Conservation (phyloP, 2,113 vertebrate genomes). For the Dermatemys mawii region DNA sequence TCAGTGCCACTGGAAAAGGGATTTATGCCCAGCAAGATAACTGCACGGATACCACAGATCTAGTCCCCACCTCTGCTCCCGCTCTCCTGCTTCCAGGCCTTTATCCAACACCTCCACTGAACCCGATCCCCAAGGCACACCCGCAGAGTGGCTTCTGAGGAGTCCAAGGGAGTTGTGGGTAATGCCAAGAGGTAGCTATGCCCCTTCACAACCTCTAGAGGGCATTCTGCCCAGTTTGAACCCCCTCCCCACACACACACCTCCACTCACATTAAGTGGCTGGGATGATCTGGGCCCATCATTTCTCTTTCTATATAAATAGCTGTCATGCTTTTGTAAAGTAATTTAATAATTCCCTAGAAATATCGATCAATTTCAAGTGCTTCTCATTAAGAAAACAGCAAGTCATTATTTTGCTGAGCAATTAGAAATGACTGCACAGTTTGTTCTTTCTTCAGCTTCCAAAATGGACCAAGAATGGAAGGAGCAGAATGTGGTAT, state of each 20-base stretch:
- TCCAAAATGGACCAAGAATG: rapidly evolving
- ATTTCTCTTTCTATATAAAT: not conserved
- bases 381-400: not conserved
- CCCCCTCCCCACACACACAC: not conserved
- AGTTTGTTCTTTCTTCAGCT: not conserved
- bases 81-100: not conserved
- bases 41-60: not conserved
- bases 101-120: not conserved
- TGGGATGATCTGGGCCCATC: not conserved
- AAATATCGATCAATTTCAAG: not conserved
- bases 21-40: not conserved
- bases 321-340: not conserved
- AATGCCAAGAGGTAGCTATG: not conserved
- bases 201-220: rapidly evolving
- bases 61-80: not conserved
- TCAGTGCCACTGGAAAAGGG: not conserved
- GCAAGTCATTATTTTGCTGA: not conserved
- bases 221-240: not conserved
- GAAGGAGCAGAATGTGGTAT: not conserved
- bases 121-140: not conserved
- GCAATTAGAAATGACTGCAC: not conserved
- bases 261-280: not conserved
- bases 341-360: not conserved
- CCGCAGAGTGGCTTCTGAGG: not conserved
- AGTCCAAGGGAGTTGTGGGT: not conserved